Percentiles rank a stretch among this genome's conserved stretches.
phyloP scores from a whole-genome alignment of 2,797 vertebrate species.

The Arremon brunneinucha region DNA sequence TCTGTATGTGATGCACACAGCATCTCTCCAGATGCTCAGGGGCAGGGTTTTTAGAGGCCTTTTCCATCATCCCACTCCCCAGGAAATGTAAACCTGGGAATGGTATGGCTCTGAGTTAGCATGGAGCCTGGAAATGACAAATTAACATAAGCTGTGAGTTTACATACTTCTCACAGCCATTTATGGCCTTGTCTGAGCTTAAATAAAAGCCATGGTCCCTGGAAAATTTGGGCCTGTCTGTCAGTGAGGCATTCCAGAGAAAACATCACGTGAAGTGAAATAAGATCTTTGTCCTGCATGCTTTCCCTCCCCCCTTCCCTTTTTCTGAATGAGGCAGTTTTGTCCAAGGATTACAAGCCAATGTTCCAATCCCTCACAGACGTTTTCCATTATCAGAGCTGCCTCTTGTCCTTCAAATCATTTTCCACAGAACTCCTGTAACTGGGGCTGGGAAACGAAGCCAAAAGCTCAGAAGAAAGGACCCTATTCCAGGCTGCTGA shows the following conservation, averaged over 20 bases:
- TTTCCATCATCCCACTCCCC: neutral
- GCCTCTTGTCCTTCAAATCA: constrained; percentile 57
- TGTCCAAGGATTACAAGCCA: constrained; percentile 43
- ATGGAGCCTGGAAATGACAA: constrained; percentile 7
- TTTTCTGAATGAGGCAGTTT: constrained; percentile 62
- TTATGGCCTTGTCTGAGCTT: constrained; percentile 22
- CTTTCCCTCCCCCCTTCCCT: neutral
- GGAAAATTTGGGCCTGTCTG: constrained; percentile 24
- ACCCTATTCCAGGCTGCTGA: constrained; percentile 52
- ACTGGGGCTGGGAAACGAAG: neutral
- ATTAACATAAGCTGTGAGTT: neutral
- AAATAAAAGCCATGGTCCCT: constrained; percentile 16
- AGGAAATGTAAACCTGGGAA: neutral
- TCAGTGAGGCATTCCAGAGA: constrained; percentile 47
- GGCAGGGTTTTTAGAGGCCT: neutral
- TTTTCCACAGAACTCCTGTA: constrained; percentile 57
- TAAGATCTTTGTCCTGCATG: constrained; percentile 49
- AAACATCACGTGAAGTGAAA: constrained; percentile 64
- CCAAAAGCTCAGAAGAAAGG: constrained; percentile 34
- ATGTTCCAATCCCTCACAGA: constrained; percentile 55
- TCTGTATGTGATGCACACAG: neutral
- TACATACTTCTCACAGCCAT: constrained; percentile 8
- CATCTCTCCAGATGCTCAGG: neutral
- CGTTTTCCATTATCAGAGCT: constrained; percentile 62
- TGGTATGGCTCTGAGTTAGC: neutral